phyloP scores from a whole-genome alignment of 1,140 invertebrate species.

The Heliconius eleuchia region DNA sequence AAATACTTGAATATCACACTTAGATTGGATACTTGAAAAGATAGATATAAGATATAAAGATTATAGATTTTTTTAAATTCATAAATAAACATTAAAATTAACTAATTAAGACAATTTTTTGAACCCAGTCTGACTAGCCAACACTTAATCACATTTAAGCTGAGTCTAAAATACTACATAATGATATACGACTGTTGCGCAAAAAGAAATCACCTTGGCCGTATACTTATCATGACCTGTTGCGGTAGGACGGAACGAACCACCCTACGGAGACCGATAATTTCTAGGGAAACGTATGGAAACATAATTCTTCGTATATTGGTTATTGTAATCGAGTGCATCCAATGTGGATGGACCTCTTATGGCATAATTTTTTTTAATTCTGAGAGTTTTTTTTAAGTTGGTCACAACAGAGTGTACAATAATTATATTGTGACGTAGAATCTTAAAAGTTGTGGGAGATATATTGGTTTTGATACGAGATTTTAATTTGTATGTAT shows the following conservation, averaged over 20 bases:
- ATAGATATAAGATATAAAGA: too few species aligned
- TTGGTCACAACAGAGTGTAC: conserved; percentile 29
- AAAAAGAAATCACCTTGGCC: conserved; percentile 50
- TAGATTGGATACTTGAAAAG: too few species aligned
- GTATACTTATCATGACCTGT: conserved; percentile 46
- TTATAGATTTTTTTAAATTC: background rate
- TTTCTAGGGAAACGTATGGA: background rate
- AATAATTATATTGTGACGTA: background rate
- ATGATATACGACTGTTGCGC: conserved; percentile 32
- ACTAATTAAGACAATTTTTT: background rate
- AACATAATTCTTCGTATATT: conserved; percentile 7
- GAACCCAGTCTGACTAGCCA: background rate
- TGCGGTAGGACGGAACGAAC: conserved; percentile 52
- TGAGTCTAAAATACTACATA: conserved; percentile 20
- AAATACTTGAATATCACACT: too few species aligned
- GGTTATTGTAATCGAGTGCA: conserved; percentile 37
- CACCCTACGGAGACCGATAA: conserved; percentile 12
- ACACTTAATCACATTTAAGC: background rate
- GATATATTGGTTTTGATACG: conserved; percentile 25
- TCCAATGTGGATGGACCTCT: conserved; percentile 37
- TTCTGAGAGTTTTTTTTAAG: conserved; percentile 12
- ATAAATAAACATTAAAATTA: background rate
- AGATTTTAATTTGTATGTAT: background rate
- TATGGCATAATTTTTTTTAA: conserved; percentile 26
- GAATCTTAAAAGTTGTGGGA: conserved; percentile 1